These are phyloP conservation scores for Xiphophorus couchianus DNA, from an alignment of 2,113 vertebrate genomes.

Conservation along the genomic window DNA sequence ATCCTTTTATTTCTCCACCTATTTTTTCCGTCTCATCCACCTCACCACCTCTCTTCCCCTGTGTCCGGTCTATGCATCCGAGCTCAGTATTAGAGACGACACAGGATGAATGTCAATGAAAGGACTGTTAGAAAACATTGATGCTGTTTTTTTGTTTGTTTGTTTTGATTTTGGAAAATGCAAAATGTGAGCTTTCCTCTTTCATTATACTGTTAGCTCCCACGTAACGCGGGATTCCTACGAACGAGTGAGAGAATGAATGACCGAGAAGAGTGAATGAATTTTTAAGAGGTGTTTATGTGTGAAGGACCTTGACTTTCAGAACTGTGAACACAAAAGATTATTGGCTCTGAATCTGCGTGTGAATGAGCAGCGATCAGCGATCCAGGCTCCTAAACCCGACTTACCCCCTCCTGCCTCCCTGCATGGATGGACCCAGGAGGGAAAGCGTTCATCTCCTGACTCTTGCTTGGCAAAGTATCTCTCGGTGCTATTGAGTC, in stretches of 20 bases:
- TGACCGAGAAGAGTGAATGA: neutral
- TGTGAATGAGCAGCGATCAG: constrained; percentile 15
- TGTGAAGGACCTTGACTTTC: constrained; percentile 29
- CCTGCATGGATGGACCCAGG: constrained; percentile 29
- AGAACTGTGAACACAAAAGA: constrained; percentile 15
- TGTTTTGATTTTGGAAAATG: constrained; percentile 30
- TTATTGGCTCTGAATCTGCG: constrained; percentile 18
- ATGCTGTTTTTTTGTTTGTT: constrained; percentile 27
- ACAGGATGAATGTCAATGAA: constrained; percentile 74
- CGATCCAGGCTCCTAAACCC: constrained; percentile 23
- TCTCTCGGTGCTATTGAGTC: constrained; percentile 76
- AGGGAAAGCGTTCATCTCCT: constrained; percentile 31
- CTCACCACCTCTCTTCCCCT: constrained; percentile 16
- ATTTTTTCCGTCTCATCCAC: neutral
- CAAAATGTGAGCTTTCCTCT: constrained; percentile 40
- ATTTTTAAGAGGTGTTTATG: constrained; percentile 31
- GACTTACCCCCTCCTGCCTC: constrained; percentile 30
- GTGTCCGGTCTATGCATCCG: constrained; percentile 75
- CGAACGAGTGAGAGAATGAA: constrained; percentile 24
- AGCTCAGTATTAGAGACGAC: constrained; percentile 59
- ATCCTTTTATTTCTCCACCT: neutral
- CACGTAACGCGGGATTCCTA: constrained; percentile 6
- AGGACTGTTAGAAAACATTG: constrained; percentile 68
- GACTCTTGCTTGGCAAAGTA: constrained; percentile 54
- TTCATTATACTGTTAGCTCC: constrained; percentile 37